Evolutionary conservation across 2,888 invertebrate species (phyloP), one percentile per base, ranked within the genome.

Genomic region (Cantharis flavilabris): DNA sequence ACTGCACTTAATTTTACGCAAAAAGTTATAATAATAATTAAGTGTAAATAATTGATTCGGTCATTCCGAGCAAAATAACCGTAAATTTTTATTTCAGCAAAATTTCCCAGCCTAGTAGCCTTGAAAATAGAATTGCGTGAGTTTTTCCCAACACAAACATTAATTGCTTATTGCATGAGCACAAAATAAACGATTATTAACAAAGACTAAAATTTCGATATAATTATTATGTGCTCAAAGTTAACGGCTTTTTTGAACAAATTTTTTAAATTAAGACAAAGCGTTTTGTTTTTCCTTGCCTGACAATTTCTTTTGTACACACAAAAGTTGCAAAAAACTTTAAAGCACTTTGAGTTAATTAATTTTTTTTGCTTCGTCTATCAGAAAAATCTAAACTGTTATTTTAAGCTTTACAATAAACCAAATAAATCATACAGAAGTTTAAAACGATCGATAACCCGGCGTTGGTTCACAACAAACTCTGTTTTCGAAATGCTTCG

Each of bases 151-250:
- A 65, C 65, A 7, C 13, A 65, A 65, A 65, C 65, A 65, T 65
- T 65, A 65, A 65, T 65, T 65, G 65, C 65, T 65, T 65, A 65
- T 65, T 20, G 65, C 65, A 65, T 65, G 65, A 65, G 65, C 65
- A 26, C 23, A 26, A 65, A 7, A 26, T 65, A 65, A 16, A 26
- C 20, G 20, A 65, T 65, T 65, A 65, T 65, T 65, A 65, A 65
- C 65, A 65, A 65, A n/a, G 65, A 16, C 14, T 65, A 65, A 65
- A 65, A 65, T 23, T 23, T 20, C 65, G 65, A 65, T 65, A 65
- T 65, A 65, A 65, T 65, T 49, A 49, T 49, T 49, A n/a, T 49
- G n/a, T 49, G n/a, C 49, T 49, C 49, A 49, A 49, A 49, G n/a
- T 49, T 49, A 49, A 49, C 49, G n/a, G 49, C 11, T 49, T 49